Conservation (phyloP, 2,888 invertebrate species). For the Plebejus anna region DNA sequence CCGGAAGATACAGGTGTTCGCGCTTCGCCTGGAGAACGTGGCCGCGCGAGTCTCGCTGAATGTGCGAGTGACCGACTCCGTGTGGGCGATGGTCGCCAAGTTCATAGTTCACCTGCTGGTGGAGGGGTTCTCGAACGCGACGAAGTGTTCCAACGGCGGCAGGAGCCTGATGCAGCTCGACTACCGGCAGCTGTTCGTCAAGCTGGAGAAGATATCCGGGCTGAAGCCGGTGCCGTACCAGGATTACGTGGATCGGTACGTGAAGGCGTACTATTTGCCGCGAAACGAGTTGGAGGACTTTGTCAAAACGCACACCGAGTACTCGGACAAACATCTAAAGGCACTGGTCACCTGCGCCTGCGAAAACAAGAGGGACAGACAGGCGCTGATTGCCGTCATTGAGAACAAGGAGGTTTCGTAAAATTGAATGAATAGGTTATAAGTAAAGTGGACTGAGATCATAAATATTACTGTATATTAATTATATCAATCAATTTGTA, state of each 20-base stretch:
- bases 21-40: slow-evolving; percentile 87
- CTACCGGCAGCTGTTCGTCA: slow-evolving; percentile 95
- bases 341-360: slow-evolving; percentile 92
- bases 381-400: slow-evolving; percentile 86
- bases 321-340: slow-evolving; percentile 91
- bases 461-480: background rate
- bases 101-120: slow-evolving; percentile 93
- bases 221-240: slow-evolving; percentile 92
- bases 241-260: slow-evolving; percentile 95
- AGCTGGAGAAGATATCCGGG: slow-evolving; percentile 91
- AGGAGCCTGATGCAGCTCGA: slow-evolving; percentile 98
- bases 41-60: slow-evolving; percentile 85
- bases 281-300: slow-evolving; percentile 93
- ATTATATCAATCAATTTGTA: background rate
- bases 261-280: slow-evolving; percentile 97
- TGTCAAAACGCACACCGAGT: slow-evolving; percentile 91
- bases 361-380: slow-evolving; percentile 92
- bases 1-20: slow-evolving; percentile 87
- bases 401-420: slow-evolving; percentile 68
- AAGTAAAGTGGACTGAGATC: background rate
- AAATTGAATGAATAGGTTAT: background rate
- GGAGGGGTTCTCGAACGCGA: slow-evolving; percentile 95
- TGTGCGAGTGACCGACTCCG: slow-evolving; percentile 81
- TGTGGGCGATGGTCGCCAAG: slow-evolving; percentile 94
- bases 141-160: slow-evolving; percentile 97